Evolutionary conservation across 2,888 invertebrate species (phyloP).

Genomic region (Drosophila mimetica): DNA sequence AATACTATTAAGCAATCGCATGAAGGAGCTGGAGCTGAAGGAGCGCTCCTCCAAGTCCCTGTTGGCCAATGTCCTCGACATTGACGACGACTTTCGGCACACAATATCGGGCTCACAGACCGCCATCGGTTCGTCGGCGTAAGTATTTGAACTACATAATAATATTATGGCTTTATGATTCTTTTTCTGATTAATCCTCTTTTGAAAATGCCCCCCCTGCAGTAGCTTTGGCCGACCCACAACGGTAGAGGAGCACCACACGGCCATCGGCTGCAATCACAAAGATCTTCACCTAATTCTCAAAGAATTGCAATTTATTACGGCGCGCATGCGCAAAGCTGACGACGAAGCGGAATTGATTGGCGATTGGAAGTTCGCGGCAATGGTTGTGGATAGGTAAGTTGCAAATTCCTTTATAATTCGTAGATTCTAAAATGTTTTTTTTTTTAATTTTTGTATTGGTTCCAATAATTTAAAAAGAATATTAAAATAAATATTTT

Average conservation of each 20-base stretch:
- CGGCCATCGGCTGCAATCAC: conserved; percentile 89
- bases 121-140: conserved; percentile 88
- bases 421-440: too few relatives aligned
- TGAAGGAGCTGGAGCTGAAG: conserved; percentile 96
- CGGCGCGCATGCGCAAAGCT: conserved; percentile 95
- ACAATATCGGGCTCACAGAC: conserved; percentile 86
- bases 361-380: conserved; percentile 99
- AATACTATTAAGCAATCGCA: conserved; percentile 94
- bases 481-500: too few relatives aligned
- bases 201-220: conserved; percentile 7
- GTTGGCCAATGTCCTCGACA: conserved; percentile 97
- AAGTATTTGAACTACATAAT: too few relatives aligned
- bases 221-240: conserved; percentile 90
- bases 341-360: conserved; percentile 97
- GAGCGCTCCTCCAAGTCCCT: conserved; percentile 97
- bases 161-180: too few relatives aligned
- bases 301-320: conserved; percentile 97
- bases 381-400: conserved; percentile 97
- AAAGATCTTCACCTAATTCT: conserved; percentile 95
- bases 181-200: conserved; percentile 3
- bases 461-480: too few relatives aligned
- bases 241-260: conserved; percentile 90
- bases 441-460: too few relatives aligned
- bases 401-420: too few relatives aligned
- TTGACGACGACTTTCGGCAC: conserved; percentile 97